phyloP scores from a whole-genome alignment of 1,140 invertebrate genomes.

The Tribolium madens region DNA sequence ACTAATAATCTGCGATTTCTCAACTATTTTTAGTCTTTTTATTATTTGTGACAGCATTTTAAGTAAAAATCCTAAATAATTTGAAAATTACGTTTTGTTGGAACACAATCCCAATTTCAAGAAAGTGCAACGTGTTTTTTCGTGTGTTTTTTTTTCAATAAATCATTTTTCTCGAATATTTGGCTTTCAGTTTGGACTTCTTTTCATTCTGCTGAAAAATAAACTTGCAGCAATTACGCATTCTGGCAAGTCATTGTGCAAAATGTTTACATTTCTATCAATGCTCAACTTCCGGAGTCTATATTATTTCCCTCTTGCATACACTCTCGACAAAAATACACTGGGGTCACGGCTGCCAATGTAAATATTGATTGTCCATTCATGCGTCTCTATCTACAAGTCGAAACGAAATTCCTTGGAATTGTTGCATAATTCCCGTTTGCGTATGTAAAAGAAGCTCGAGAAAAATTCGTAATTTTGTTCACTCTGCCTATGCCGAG shows the following conservation, averaged over 20 bases:
- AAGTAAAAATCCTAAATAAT: no score
- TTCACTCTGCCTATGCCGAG: constrained; percentile 8
- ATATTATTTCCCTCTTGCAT: constrained; percentile 9
- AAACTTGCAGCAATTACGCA: not conserved
- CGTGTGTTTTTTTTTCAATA: no score
- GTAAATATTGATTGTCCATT: constrained; percentile 17
- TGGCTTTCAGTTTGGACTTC: no score
- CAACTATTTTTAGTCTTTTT: no score
- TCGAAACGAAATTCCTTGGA: constrained; percentile 1
- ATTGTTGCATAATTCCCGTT: constrained; percentile 19
- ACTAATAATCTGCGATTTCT: no score
- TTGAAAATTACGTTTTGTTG: no score
- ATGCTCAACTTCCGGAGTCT: not conserved
- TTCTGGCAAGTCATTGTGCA: constrained; percentile 10
- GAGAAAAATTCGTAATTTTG: constrained; percentile 7
- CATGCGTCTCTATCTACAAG: constrained; percentile 8
- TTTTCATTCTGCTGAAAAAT: no score
- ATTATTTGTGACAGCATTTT: no score
- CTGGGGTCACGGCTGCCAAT: not conserved
- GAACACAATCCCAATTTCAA: no score
- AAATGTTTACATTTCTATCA: constrained; percentile 13
- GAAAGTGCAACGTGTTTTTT: no score
- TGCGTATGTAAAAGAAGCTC: not conserved
- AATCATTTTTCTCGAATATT: no score
- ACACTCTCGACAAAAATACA: constrained; percentile 4